phyloP scores from a whole-genome alignment of 1,140 invertebrate genomes.

The Drosophila oshimai region DNA sequence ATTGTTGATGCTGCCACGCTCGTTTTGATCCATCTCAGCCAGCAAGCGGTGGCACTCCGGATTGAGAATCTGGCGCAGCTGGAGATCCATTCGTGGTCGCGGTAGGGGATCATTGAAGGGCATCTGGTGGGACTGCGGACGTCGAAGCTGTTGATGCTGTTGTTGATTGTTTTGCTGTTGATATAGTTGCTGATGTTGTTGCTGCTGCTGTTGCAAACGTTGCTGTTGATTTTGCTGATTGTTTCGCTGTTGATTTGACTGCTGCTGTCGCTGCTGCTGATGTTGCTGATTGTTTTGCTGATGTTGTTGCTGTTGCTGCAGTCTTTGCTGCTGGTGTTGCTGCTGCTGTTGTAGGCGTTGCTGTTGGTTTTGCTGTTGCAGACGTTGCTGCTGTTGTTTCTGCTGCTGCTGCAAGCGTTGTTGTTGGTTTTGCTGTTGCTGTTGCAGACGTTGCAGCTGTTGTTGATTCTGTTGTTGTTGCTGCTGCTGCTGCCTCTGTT shows the following conservation, averaged over 20 bases:
- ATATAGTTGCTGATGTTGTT: background rate
- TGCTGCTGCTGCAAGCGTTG: background rate
- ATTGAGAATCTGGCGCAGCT: conserved; percentile 21
- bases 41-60: conserved; percentile 53
- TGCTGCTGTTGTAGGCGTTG: background rate
- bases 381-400: background rate
- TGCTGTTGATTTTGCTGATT: background rate
- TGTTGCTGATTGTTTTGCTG: background rate
- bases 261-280: background rate
- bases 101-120: conserved; percentile 53
- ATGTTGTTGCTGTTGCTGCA: background rate
- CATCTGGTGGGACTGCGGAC: conserved; percentile 10
- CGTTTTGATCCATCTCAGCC: conserved; percentile 19
- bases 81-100: conserved; percentile 28
- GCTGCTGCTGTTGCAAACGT: background rate
- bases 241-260: background rate
- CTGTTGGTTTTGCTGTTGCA: background rate
- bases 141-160: conserved; percentile 1
- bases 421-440: conserved; percentile 1
- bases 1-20: conserved; percentile 32
- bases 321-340: background rate
- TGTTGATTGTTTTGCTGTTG: background rate
- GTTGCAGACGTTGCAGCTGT: background rate
- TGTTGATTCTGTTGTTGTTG: background rate
- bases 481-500: conserved; percentile 12